Evolutionary conservation across 2,888 invertebrate genomes (phyloP), one percentile per base, ranked within the genome.

Genomic region (Clusia tigrina): DNA sequence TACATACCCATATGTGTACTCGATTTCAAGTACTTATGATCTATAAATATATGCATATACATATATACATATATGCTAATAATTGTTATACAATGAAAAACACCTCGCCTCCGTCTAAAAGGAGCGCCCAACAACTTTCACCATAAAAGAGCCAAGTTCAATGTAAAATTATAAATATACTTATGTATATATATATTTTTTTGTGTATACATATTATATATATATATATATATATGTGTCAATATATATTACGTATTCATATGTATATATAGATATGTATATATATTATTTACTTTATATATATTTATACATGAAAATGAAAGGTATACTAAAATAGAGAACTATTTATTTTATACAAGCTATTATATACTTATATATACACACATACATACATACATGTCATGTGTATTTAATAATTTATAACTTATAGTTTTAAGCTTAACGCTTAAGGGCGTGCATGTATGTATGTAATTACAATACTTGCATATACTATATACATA

Each of bases 131-230:
- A 42, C 42, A 10, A 17, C 42, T n/a, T 32, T 6, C 42, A 48
- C 20, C 22, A 22, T 48, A 5, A 48, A 48, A 15, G 22, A 48
- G 48, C 48, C 51, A 58, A 32, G 58, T 58, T 58, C 51, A 58
- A 58, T 58, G 32, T 58, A 58, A 23, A 37, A n/a, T n/a, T n/a
- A n/a, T n/a, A n/a, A n/a, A n/a, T n/a, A n/a, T n/a, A 58, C 32
- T 52, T 58, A 58, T 58, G 52, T 58, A n/a, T 58, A 51, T 58
- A 60, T 46, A 54, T 42, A 60, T 60, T 60, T 54, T 60, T 60
- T 54, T 54, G 66, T 75, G 63, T 68, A 74, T 77, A 66, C 74
- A 77, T 74, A 72, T 69, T 51, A 58, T 52, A 18, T 58, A 42
- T 57, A 57, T 38, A 51, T 54, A 58, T 22, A 22, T 54, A n/a